These are phyloP conservation scores for Taenioides sp. DNA, from an alignment of 2,797 vertebrate species.

Conservation along the genomic window DNA sequence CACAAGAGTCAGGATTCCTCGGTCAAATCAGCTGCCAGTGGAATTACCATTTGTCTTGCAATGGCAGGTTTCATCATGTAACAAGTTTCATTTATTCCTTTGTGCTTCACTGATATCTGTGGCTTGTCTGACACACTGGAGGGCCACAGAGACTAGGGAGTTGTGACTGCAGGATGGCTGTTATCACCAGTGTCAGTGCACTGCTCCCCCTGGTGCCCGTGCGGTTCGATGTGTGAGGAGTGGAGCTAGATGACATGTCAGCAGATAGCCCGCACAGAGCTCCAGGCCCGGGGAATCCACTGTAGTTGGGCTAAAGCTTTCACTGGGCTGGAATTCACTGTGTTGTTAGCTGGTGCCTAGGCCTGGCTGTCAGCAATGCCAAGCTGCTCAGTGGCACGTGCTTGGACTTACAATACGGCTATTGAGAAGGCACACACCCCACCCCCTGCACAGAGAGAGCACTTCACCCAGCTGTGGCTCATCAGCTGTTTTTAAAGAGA, in stretches of 20 bases:
- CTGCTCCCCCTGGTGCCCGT: constrained; percentile 48
- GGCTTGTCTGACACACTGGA: constrained; percentile 39
- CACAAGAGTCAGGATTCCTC: constrained; percentile 25
- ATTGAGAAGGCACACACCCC: constrained; percentile 68
- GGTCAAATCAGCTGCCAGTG: constrained; percentile 38
- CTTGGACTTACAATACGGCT: constrained; percentile 72
- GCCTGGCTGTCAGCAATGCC: constrained; percentile 75
- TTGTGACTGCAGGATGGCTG: constrained; percentile 44
- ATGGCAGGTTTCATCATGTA: constrained; percentile 34
- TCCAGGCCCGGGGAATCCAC: constrained; percentile 70
- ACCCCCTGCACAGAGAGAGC: constrained; percentile 55
- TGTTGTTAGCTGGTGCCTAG: constrained; percentile 69
- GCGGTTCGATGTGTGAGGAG: constrained; percentile 43
- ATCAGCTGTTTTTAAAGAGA: constrained; percentile 62
- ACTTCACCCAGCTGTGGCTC: constrained; percentile 66
- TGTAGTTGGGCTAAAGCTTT: constrained; percentile 71
- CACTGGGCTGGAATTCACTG: constrained; percentile 71
- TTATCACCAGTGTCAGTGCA: constrained; percentile 64
- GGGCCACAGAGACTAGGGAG: constrained; percentile 39
- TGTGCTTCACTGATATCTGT: constrained; percentile 19
- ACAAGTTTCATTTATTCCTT: constrained; percentile 31
- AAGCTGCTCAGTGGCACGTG: constrained; percentile 72
- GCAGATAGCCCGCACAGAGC: constrained; percentile 52
- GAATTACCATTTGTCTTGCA: constrained; percentile 49
- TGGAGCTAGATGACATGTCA: constrained; percentile 62